Conservation (phyloP, 2,888 invertebrate species). For the Leucophenga maculata region DNA sequence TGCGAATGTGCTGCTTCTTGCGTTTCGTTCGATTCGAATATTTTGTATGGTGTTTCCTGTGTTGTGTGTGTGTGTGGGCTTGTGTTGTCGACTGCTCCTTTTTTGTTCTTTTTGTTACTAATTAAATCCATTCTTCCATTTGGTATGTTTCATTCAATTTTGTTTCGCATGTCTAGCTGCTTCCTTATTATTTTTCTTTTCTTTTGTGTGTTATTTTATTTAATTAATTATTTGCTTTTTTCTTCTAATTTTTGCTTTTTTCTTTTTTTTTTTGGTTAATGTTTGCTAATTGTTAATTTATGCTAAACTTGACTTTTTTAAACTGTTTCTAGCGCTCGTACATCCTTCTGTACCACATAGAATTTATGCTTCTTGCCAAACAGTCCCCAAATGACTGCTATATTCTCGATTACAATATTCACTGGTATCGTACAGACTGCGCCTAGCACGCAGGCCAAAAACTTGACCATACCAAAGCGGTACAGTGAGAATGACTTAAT, state of each 20-base stretch:
- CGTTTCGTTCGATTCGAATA: too few species aligned
- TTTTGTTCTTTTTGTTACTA: background rate
- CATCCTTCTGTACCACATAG: constrained; percentile 95
- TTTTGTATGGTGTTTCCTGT: constrained; percentile 25
- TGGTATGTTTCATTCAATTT: too few species aligned
- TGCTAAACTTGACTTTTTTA: constrained; percentile 34
- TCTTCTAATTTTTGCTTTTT: constrained; percentile 27
- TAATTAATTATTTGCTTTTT: too few species aligned
- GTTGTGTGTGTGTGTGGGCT: constrained; percentile 24
- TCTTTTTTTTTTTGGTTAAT: constrained; percentile 53
- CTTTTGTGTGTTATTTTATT: too few species aligned
- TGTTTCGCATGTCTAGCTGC: too few species aligned
- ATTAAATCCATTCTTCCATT: too few species aligned
- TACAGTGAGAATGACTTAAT: constrained; percentile 94
- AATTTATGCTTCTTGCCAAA: constrained; percentile 96
- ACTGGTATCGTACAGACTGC: constrained; percentile 93
- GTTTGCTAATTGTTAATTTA: constrained; percentile 44
- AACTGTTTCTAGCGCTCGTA: constrained; percentile 77
- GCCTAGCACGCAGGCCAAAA: constrained; percentile 85
- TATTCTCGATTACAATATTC: constrained; percentile 94
- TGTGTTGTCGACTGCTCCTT: constrained; percentile 1
- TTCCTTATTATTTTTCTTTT: too few species aligned
- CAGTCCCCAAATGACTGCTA: constrained; percentile 95
- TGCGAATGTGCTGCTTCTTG: too few species aligned
- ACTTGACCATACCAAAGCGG: constrained; percentile 86